Conservation (phyloP, 2,888 invertebrate genomes). For the Microctonus aethiopoides region DNA sequence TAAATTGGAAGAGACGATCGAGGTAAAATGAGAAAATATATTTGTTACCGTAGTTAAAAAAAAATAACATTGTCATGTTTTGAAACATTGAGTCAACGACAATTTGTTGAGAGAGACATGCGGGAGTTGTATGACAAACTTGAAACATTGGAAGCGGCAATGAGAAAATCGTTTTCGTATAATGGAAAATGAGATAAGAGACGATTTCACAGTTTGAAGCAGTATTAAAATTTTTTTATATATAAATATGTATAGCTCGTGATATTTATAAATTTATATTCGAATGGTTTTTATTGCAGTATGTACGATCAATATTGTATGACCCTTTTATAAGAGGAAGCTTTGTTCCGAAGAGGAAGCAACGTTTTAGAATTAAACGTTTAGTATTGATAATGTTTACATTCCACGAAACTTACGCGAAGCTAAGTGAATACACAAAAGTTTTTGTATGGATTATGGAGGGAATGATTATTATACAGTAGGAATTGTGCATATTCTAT, state of each 20-base stretch:
- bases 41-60: too few species aligned
- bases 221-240: not conserved
- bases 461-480: not conserved
- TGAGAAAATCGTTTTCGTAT: too few species aligned
- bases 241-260: not conserved
- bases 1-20: not conserved
- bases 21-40: not conserved
- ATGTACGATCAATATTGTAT: too few species aligned
- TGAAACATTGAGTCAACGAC: not conserved
- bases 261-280: too few species aligned
- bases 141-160: too few species aligned
- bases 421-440: not conserved
- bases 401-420: not conserved
- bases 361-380: not conserved
- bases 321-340: too few species aligned
- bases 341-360: not conserved
- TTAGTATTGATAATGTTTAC: not conserved
- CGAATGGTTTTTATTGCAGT: too few species aligned
- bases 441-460: not conserved
- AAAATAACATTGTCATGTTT: not conserved
- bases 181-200: not conserved
- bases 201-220: not conserved
- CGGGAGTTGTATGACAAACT: too few species aligned
- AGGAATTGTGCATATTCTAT: not conserved
- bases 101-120: not conserved